phyloP scores from a whole-genome alignment of 1,140 invertebrate genomes.

The Panagrolaimus sp. region DNA sequence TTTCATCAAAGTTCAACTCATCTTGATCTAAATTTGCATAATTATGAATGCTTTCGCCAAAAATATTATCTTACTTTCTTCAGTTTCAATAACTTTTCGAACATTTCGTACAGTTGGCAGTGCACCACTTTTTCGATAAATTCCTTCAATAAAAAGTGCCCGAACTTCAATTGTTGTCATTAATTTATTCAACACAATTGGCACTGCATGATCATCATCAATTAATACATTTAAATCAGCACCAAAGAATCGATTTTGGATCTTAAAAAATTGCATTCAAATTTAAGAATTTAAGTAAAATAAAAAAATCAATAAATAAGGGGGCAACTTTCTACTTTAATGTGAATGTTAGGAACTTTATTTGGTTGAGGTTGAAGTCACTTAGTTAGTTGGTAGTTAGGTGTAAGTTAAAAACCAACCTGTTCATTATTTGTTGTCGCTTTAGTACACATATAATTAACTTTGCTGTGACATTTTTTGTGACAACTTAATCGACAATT shows the following conservation, averaged over 20 bases:
- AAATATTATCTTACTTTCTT: slow-evolving; percentile 26
- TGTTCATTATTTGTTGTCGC: slow-evolving; percentile 43
- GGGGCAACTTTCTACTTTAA: too few relatives aligned
- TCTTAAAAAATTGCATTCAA: slow-evolving; percentile 60
- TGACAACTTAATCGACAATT: slow-evolving; percentile 87
- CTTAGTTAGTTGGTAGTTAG: too few relatives aligned
- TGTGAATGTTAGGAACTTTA: too few relatives aligned
- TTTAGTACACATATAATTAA: slow-evolving; percentile 63
- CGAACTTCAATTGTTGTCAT: slow-evolving; percentile 80
- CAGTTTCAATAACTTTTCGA: slow-evolving; percentile 47
- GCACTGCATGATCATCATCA: slow-evolving; percentile 72
- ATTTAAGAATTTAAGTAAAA: slow-evolving; percentile 20
- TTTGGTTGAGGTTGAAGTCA: too few relatives aligned
- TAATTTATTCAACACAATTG: slow-evolving; percentile 76
- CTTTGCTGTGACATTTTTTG: slow-evolving; percentile 80
- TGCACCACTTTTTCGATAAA: slow-evolving; percentile 81
- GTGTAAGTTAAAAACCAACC: slow-evolving; percentile 24
- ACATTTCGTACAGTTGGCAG: slow-evolving; percentile 43
- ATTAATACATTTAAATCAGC: slow-evolving; percentile 68
- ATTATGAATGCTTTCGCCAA: not conserved
- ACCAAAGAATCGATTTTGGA: slow-evolving; percentile 68
- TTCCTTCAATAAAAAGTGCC: slow-evolving; percentile 82
- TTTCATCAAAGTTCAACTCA: slow-evolving; percentile 64
- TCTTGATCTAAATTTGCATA: slow-evolving; percentile 62
- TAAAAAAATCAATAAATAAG: slow-evolving; percentile 45